Base-by-base conservation (phyloP, 2,888 invertebrate genomes). In the Heliconius charithonia region DNA sequence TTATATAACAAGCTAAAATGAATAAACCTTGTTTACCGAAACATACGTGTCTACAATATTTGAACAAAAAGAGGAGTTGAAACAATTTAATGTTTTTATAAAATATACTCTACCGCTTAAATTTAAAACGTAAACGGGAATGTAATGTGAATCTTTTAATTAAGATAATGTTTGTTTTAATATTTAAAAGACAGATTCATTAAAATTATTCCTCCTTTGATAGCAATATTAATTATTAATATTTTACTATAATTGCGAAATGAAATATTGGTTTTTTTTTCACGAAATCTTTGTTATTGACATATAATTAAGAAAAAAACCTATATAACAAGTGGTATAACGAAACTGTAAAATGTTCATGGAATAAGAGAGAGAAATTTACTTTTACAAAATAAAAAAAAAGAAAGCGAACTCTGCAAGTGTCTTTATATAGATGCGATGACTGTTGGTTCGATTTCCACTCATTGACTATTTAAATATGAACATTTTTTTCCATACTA, bases 121-220 rank as follows among this genome's bases (percentile, higher is more conserved):
- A 69, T 45, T 69, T 25, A 45, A 67, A 25, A 67, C n/a, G 41
- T 69, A 25, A 25, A 69, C 41, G 69, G 45, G 41, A 69, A 41
- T 45, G 25, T 69, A 41, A 69, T 41, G 10, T 3, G 69, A 69
- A 25, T 45, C 41, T 41, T 41, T 69, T 69, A 41, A 69, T 69
- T 69, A 69, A 69, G 25, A 69, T 69, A 25, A 69, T 41, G 25
- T 25, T 45, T 41, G 25, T 69, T 69, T 69, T 25, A 25, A 22
- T 45, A 69, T 67, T 67, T 41, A 45, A 25, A 41, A 69, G 41
- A 69, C 13, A 25, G 25, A 25, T 69, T 67, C 67, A 27, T 41
- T 69, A 69, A 72, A 69, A 25, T 59, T 72, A 74, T 81, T 75
- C 77, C 22, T 41, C 6, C 16, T 41, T 41, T 69, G n/a, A 69